Evolutionary conservation across 1,140 invertebrate species (phyloP).

Genomic region (Apis dorsata): DNA sequence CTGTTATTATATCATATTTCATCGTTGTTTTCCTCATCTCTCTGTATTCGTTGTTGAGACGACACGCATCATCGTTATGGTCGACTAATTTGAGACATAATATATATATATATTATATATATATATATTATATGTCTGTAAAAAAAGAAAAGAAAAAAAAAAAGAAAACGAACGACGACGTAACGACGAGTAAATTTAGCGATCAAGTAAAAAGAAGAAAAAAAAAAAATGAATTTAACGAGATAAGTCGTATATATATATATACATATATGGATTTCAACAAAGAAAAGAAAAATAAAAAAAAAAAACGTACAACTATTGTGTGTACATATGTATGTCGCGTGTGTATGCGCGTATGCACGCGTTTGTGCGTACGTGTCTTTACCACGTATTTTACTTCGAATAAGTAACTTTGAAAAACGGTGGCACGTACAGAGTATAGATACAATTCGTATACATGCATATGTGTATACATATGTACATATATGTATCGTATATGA

Average conservation of each 20-base stretch:
- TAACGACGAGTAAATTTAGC: slow-evolving; percentile 53
- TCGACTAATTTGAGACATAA: not conserved
- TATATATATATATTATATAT: not conserved
- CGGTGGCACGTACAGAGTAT: slow-evolving; percentile 3
- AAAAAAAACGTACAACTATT: slow-evolving; percentile 12
- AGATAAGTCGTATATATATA: slow-evolving; percentile 35
- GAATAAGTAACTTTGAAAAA: not conserved
- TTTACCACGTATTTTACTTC: not conserved
- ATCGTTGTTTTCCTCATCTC: not conserved
- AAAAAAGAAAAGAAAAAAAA: slow-evolving; percentile 13
- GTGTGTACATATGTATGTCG: slow-evolving; percentile 20
- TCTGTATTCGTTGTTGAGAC: not conserved
- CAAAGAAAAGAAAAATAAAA: too few species aligned
- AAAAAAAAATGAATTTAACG: slow-evolving; percentile 36
- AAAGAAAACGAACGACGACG: slow-evolving; percentile 32
- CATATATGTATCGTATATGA: slow-evolving; percentile 46
- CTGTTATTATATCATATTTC: not conserved
- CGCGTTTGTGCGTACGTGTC: not conserved
- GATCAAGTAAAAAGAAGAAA: slow-evolving; percentile 19
- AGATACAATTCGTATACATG: slow-evolving; percentile 38
- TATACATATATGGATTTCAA: slow-evolving; percentile 30
- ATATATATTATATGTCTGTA: slow-evolving; percentile 3
- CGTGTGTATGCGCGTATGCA: not conserved
- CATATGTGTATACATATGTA: slow-evolving; percentile 38
- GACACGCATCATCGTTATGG: not conserved